Percentiles rank a stretch among this genome's conserved stretches.
phyloP scores from a whole-genome alignment of 2,888 invertebrate species.

The Galerucella nymphaeae region DNA sequence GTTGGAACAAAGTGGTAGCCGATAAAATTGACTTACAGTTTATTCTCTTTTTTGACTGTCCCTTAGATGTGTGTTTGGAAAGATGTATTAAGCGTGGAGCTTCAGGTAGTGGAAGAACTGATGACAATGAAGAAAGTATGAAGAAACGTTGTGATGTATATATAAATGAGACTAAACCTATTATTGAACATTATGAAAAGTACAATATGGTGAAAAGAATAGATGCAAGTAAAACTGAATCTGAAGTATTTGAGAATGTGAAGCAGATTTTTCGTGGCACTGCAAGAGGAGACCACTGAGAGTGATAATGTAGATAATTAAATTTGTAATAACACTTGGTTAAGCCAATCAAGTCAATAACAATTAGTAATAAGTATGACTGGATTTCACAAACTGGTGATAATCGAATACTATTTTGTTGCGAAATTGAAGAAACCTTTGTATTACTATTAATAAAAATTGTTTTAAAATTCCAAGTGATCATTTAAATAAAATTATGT shows the following conservation, averaged over 20 bases:
- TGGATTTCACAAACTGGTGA: too few relatives aligned
- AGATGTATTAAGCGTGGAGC: slow-evolving; percentile 90
- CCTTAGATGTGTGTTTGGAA: slow-evolving; percentile 76
- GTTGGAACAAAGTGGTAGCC: slow-evolving; percentile 89
- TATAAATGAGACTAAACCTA: slow-evolving; percentile 87
- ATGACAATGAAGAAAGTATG: slow-evolving; percentile 92
- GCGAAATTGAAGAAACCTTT: too few relatives aligned
- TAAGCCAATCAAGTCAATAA: not conserved
- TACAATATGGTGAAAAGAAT: slow-evolving; percentile 79
- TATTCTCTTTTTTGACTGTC: slow-evolving; percentile 93
- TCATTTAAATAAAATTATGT: too few relatives aligned
- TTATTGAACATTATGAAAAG: slow-evolving; percentile 83
- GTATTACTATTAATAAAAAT: too few relatives aligned
- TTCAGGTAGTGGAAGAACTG: slow-evolving; percentile 89
- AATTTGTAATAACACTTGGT: not conserved
- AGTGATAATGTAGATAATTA: not conserved
- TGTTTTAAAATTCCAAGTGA: too few relatives aligned
- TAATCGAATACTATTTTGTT: too few relatives aligned
- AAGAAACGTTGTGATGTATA: slow-evolving; percentile 90
- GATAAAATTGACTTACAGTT: slow-evolving; percentile 86
- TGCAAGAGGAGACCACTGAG: slow-evolving; percentile 50
- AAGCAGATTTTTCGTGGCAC: slow-evolving; percentile 54
- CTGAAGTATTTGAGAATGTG: slow-evolving; percentile 70
- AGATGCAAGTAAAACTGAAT: slow-evolving; percentile 75
- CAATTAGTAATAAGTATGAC: not conserved